Evolutionary conservation across 2,797 vertebrate genomes (phyloP).

Genomic region (Crax fasciolata): DNA sequence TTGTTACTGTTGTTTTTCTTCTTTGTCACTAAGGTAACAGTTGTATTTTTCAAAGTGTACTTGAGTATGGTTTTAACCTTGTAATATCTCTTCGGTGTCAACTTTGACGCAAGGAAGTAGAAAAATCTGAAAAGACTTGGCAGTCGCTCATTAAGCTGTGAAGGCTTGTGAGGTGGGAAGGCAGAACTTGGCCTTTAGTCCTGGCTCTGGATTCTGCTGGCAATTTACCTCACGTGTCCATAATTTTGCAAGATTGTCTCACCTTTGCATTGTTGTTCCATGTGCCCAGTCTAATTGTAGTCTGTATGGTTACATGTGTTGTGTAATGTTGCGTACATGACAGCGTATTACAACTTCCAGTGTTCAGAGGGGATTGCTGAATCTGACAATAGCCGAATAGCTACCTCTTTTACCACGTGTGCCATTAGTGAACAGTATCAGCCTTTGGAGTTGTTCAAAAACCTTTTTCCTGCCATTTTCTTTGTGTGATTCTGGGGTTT

Average conservation of each 20-base stretch:
- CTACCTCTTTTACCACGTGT: not conserved
- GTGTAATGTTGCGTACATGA: not conserved
- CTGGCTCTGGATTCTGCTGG: not conserved
- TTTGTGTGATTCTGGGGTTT: not conserved
- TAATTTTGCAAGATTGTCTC: not conserved
- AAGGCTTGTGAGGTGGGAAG: not conserved
- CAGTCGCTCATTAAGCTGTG: not conserved
- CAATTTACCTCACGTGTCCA: not conserved
- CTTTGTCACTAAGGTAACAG: not conserved
- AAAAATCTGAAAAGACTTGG: not conserved
- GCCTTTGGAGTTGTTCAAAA: not conserved
- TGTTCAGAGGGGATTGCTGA: not conserved
- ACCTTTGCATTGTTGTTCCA: not conserved
- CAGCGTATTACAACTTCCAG: not conserved
- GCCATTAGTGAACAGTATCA: not conserved
- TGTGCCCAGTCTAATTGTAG: not conserved
- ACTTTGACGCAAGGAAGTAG: accelerated
- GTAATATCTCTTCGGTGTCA: not conserved
- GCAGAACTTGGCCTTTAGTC: not conserved
- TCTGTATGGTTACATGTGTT: not conserved
- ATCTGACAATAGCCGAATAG: not conserved
- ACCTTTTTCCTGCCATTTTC: not conserved
- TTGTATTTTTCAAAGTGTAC: not conserved
- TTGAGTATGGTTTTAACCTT: not conserved
- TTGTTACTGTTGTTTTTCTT: not conserved